Percentiles rank a stretch among this genome's conserved stretches.
Conservation (phyloP, 2,797 vertebrate species). For the Bucorvus abyssinicus region DNA sequence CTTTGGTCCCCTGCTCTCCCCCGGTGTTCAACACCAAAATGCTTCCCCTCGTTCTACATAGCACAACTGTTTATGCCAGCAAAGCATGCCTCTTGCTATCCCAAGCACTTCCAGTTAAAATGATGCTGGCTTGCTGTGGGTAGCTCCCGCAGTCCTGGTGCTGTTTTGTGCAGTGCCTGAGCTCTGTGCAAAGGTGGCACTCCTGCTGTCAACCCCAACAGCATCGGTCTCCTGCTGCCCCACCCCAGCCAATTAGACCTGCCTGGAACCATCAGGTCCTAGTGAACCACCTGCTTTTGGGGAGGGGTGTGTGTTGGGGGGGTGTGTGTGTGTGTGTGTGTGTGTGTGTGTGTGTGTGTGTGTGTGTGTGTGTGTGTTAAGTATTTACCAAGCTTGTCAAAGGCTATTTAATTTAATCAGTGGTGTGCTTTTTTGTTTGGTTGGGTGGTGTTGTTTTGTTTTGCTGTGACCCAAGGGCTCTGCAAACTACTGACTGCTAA, state of each 20-base stretch:
- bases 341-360: accelerated
- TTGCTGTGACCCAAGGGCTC: neutral
- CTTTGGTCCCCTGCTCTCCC: neutral
- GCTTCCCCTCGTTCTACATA: accelerated
- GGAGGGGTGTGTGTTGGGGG: no score
- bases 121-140: neutral
- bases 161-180: neutral
- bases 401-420: neutral
- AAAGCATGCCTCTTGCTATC: neutral
- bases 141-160: neutral
- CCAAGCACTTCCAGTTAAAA: neutral
- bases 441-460: neutral
- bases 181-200: neutral
- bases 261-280: neutral
- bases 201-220: neutral
- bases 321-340: accelerated
- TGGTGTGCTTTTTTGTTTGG: neutral
- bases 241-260: neutral
- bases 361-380: accelerated
- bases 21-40: neutral
- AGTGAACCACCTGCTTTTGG: neutral
- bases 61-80: neutral
- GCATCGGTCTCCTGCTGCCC: neutral
- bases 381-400: neutral
- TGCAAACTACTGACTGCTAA: neutral